Conservation (phyloP, 2,113 vertebrate genomes). For the Sorex araneus region DNA sequence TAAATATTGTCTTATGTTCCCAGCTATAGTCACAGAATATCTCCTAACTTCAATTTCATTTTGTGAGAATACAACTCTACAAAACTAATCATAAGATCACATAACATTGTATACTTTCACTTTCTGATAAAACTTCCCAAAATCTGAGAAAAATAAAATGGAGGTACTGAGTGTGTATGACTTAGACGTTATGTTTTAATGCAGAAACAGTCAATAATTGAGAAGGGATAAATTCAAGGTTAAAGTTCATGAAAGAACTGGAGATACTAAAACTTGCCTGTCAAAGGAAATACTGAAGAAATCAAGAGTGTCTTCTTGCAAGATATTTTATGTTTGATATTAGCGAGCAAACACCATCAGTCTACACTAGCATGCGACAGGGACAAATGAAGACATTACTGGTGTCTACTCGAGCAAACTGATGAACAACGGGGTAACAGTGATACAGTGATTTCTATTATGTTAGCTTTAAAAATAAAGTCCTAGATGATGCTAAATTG, state of each 20-base stretch:
- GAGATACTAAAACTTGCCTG: not conserved
- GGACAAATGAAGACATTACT: no score
- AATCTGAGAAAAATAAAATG: not conserved
- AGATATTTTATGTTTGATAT: no score
- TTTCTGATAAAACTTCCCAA: slow-evolving; percentile 34
- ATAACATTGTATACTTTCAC: not conserved
- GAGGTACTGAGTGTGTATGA: not conserved
- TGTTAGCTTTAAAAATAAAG: slow-evolving; percentile 36
- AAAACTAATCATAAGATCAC: not conserved
- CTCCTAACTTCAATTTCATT: not conserved
- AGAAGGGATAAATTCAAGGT: not conserved
- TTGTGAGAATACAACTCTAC: not conserved
- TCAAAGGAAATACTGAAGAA: not conserved
- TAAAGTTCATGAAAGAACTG: not conserved
- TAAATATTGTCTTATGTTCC: not conserved
- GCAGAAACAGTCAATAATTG: not conserved
- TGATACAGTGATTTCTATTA: not conserved
- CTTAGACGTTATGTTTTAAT: not conserved
- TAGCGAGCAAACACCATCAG: no score
- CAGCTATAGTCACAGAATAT: slow-evolving; percentile 10
- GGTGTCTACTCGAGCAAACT: no score
- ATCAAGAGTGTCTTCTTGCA: not conserved
- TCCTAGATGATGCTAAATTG: not conserved
- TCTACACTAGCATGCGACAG: no score
- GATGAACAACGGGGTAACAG: no score